Percentiles rank a stretch among this genome's conserved stretches.
Evolutionary conservation across 2,113 vertebrate genomes (phyloP).

Genomic region (Burhinus bistriatus): DNA sequence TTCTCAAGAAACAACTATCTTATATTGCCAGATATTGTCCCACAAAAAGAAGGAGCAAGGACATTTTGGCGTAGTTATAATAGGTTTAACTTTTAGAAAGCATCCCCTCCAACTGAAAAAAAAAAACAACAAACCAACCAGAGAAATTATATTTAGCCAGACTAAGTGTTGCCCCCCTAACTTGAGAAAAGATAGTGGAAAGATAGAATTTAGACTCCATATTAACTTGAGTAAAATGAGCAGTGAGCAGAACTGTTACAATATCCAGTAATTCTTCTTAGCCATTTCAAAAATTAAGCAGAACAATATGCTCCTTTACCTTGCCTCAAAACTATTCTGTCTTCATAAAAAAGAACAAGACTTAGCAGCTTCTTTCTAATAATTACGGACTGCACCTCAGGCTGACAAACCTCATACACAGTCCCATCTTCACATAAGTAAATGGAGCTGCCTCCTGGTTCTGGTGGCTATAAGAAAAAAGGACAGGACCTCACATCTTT

Average conservation of each 20-base stretch:
- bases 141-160: neutral
- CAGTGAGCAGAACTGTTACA: neutral
- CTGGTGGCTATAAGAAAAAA: neutral
- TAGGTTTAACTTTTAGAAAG: neutral
- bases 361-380: neutral
- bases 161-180: neutral
- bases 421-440: fast-evolving
- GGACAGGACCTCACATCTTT: neutral
- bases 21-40: neutral
- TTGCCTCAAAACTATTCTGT: neutral
- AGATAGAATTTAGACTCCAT: neutral
- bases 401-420: neutral
- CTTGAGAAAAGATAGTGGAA: neutral
- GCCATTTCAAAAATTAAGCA: neutral
- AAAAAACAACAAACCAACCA: neutral
- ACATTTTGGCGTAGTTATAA: neutral
- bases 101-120: neutral
- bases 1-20: neutral
- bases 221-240: neutral
- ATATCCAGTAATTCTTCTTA: neutral
- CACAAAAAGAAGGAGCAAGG: neutral
- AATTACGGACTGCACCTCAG: neutral
- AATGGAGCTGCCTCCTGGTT: neutral
- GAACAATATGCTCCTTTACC: neutral
- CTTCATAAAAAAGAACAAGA: neutral